Base-by-base conservation (phyloP, 2,797 vertebrate species). In the Silurus aristotelis region DNA sequence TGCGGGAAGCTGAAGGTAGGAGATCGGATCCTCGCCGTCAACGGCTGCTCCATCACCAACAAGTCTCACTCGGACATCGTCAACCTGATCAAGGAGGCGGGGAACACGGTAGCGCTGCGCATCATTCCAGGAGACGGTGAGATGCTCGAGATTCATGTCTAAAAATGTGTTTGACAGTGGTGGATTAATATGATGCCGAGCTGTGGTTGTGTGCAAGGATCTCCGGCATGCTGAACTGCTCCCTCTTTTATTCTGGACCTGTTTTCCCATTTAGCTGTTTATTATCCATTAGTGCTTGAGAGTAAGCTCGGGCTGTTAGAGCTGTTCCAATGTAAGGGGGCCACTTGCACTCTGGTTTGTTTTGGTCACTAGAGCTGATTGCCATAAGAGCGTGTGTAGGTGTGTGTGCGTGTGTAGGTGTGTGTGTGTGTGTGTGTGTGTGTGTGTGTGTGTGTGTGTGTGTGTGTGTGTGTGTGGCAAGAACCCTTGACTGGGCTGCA, bases 71-170 rank as follows among this genome's bases (percentile, higher is more conserved):
- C 98, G 8, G 98, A 99, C 95, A 99, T 99, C 88, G 98, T 99
- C 94, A 99, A 99, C 95, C 96, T 99, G 93, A 99, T 99, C 95
- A 99, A 99, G 93, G 98, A 99, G 96, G 98, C 98, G 0, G 98
- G 98, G 88, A 99, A 99, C 95, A 99, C 97, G 8, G 98, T 99
- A 89, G 97, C 97, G n/a, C 96, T 99, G 87, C 96, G 97, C 94
- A 99, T 99, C 96, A 99, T 99, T 91, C 98, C 98, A 13, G 98
- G 98, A 93, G 98, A 99, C 83, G 98, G 98, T 99, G 95, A 97
- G 95, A 38, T 38, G 38, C 38, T 38, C 38, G 31, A 38, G 38
- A 38, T 38, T 38, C 4, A 38, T 38, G 38, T 38, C 38, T 38
- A 38, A 38, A 3, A 38, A 38, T 38, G 3, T 38, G 38, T 38